Base-by-base conservation (phyloP, 2,797 vertebrate genomes). In the Petrocephalus sullivani region DNA sequence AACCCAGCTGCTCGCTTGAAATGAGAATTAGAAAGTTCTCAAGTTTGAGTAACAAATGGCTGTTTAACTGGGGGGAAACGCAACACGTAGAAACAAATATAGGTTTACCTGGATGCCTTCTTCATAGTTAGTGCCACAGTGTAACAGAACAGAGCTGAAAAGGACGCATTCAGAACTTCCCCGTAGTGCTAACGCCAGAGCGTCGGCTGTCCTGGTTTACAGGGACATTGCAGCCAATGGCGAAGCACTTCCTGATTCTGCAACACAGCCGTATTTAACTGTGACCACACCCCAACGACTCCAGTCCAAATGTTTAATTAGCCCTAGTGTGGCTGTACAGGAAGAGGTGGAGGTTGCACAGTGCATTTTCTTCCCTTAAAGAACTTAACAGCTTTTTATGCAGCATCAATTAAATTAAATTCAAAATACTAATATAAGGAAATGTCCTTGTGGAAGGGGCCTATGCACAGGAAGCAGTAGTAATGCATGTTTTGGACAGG, bases 31-130 rank as follows among this genome's bases (percentile, higher is more conserved):
- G 14, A 78, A 78, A 78, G 71, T 78, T n/a, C 71, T 78, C 71
- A 78, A 78, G 37, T n/a, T 3, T n/a, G 37, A 78, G 71, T 46
- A 78, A 49, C 41, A 46, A 46, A 9, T 9, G 5, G 16, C 8
- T 10, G 7, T 23, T 83, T 83, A 87, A 41, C 12, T 64, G 3
- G 4, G 28, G 23, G 14, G 64, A 61, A 61, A 21, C 41, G 23
- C 85, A 67, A 12, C 51, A 53, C 23, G 53, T n/a, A 83, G 54
- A 7, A 82, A 53, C 54, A 90, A 89, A 41, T n/a, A 14, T 64
- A 41, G 1, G 9, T 60, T 95, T 96, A 96, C 96, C 96, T 96
- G 90, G 90, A 54, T 0, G 95, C 94, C 89, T 21, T 95, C 93
- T 95, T 96, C 96, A 96, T 96, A 92, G 89, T 90, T 90, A 90